These are phyloP conservation scores for Paratilapia polleni DNA, from an alignment of 2,113 vertebrate genomes.

Conservation along the genomic window DNA sequence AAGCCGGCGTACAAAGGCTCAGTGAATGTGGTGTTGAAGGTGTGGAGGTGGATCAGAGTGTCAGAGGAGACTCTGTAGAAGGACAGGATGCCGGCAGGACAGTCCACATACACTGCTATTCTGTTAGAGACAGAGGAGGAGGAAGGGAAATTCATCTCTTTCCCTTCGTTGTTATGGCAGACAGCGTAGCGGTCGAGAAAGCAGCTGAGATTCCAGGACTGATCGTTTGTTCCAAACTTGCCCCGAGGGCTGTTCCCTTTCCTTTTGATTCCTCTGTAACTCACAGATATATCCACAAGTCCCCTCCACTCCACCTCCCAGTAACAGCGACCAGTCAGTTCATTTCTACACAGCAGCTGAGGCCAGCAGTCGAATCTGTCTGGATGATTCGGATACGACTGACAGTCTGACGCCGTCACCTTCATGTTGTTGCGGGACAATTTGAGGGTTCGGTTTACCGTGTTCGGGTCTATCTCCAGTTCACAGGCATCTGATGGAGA, in stretches of 20 bases:
- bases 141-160: not conserved
- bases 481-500: not conserved
- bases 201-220: conserved; percentile 14
- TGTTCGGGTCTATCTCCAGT: not conserved
- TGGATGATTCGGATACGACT: not conserved
- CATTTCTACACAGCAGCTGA: conserved; percentile 2
- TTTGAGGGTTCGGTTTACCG: not conserved
- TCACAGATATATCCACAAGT: not conserved
- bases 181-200: not conserved
- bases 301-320: conserved; percentile 9
- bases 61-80: not conserved
- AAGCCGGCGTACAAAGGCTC: conserved; percentile 6
- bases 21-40: not conserved
- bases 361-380: not conserved
- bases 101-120: conserved; percentile 13
- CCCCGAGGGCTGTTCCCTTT: not conserved
- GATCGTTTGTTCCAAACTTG: not conserved
- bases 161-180: not conserved
- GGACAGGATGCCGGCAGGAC: not conserved
- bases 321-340: not conserved
- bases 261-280: not conserved
- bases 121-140: not conserved
- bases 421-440: not conserved
- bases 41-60: conserved; percentile 4
- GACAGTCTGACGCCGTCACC: not conserved